Percentiles rank a stretch among this genome's conserved stretches.
These are phyloP conservation scores for Xenopus borealis DNA, from an alignment of 2,113 vertebrate species.

Conservation along the genomic window DNA sequence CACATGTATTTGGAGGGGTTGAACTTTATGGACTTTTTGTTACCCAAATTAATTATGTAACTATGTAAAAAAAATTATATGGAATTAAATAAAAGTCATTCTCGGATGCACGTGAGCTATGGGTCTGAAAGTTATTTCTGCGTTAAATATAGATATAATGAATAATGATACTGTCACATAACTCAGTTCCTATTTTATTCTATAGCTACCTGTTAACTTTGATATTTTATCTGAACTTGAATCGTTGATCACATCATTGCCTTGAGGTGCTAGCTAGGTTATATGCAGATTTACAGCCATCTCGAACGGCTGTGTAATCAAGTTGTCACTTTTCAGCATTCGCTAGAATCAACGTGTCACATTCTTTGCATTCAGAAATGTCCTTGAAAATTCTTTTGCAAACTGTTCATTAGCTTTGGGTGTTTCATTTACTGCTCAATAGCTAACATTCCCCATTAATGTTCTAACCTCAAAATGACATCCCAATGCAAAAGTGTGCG, in stretches of 20 bases:
- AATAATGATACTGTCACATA: too few relatives aligned
- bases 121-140: too few relatives aligned
- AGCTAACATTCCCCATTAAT: slow-evolving; percentile 6
- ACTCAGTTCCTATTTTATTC: too few relatives aligned
- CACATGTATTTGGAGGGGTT: too few relatives aligned
- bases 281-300: slow-evolving; percentile 32
- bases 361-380: slow-evolving; percentile 33
- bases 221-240: slow-evolving; percentile 8
- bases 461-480: background rate
- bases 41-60: too few relatives aligned
- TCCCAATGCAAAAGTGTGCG: too few relatives aligned
- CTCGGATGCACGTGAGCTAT: too few relatives aligned
- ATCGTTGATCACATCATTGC: slow-evolving; percentile 2
- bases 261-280: slow-evolving; percentile 14
- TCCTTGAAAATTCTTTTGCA: slow-evolving; percentile 43
- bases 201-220: background rate
- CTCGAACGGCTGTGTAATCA: slow-evolving; percentile 37
- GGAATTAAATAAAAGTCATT: too few relatives aligned
- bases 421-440: slow-evolving; percentile 15
- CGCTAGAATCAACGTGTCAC: slow-evolving; percentile 36
- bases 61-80: too few relatives aligned
- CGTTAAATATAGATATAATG: too few relatives aligned
- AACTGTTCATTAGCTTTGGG: slow-evolving; percentile 40
- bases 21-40: too few relatives aligned
- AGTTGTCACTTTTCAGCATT: slow-evolving; percentile 35